Conservation (phyloP, 2,888 invertebrate genomes). For the Onchidella celtica region DNA sequence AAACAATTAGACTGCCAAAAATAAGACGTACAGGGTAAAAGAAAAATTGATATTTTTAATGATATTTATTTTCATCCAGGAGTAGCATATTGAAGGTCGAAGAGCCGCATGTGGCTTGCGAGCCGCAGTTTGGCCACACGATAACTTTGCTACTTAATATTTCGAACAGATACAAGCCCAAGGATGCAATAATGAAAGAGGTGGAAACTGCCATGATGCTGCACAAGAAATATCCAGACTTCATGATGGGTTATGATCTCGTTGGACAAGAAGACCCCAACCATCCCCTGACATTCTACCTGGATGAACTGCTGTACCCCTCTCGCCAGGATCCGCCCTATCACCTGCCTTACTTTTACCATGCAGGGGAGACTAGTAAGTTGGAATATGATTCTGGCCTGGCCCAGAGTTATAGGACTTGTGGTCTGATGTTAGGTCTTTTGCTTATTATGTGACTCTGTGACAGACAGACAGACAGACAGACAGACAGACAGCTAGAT, state of each 20-base stretch:
- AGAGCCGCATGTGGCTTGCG: too few species aligned
- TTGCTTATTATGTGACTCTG: neutral
- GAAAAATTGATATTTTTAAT: too few species aligned
- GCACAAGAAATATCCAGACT: constrained; percentile 64
- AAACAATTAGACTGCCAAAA: too few species aligned
- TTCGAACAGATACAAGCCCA: constrained; percentile 48
- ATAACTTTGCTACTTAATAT: too few species aligned
- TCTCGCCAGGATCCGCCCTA: constrained; percentile 60
- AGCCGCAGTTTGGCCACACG: too few species aligned
- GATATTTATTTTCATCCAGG: too few species aligned
- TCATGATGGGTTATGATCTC: constrained; percentile 54
- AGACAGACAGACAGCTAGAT: too few species aligned
- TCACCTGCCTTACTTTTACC: constrained; percentile 76
- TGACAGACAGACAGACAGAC: too few species aligned
- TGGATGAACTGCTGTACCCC: constrained; percentile 70
- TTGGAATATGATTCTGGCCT: neutral
- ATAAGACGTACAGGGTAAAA: too few species aligned
- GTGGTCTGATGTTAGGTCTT: neutral
- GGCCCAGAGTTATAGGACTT: neutral
- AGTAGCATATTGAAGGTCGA: too few species aligned
- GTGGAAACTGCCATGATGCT: constrained; percentile 61
- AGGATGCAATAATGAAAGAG: constrained; percentile 53
- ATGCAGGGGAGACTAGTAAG: constrained; percentile 78
- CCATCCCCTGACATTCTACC: constrained; percentile 65
- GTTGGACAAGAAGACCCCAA: constrained; percentile 44